phyloP scores from a whole-genome alignment of 2,797 vertebrate genomes.

The Myotis findleyi region DNA sequence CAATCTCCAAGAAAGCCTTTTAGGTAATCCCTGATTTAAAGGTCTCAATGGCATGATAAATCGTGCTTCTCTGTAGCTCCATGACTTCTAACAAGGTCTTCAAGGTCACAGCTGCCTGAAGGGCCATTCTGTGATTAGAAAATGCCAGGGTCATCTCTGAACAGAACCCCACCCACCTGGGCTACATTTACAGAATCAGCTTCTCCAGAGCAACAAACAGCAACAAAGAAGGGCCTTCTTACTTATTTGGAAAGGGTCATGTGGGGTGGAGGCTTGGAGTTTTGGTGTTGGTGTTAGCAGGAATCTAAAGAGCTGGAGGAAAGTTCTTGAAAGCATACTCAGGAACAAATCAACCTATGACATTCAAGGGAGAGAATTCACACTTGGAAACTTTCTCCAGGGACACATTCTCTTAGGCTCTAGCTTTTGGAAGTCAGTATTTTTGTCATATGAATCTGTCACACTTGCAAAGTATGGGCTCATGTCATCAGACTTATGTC shows the following conservation, averaged over 20 bases:
- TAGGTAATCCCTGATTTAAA: conserved; percentile 17
- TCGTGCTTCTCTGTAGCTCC: background rate
- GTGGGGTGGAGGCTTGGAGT: background rate
- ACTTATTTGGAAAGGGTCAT: background rate
- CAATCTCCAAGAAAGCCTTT: conserved; percentile 4
- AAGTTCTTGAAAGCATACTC: background rate
- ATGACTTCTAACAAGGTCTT: conserved; percentile 44
- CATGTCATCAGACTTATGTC: background rate
- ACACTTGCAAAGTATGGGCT: background rate
- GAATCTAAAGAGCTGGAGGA: background rate
- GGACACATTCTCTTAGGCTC: background rate
- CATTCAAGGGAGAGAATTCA: background rate
- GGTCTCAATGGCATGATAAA: background rate
- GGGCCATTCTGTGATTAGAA: conserved; percentile 59
- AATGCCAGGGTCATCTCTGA: conserved; percentile 67
- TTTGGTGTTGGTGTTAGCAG: background rate
- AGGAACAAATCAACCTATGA: background rate
- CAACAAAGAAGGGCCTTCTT: background rate
- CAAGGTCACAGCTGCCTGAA: conserved; percentile 59
- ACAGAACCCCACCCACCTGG: conserved; percentile 43
- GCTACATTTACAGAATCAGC: conserved; percentile 29
- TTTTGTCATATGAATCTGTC: background rate
- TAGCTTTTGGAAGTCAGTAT: background rate
- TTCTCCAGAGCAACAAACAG: background rate
- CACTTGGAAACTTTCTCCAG: background rate